Evolutionary conservation across 2,797 vertebrate genomes (phyloP), one percentile per base, ranked within the genome.

Genomic region (Saxicola maurus): DNA sequence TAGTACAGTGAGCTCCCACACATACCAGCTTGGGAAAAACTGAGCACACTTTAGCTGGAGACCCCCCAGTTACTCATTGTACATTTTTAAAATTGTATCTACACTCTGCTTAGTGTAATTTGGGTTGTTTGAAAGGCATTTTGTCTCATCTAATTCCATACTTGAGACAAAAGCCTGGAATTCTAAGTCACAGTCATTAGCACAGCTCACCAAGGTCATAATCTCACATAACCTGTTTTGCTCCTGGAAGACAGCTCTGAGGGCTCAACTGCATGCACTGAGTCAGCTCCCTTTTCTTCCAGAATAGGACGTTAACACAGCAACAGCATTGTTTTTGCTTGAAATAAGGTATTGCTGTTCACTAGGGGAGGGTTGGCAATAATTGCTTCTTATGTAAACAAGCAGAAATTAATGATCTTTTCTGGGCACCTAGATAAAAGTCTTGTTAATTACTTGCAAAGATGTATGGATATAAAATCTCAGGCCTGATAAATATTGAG

Each of bases 191-290:
- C 17, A 33, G 38, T 35, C 71, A 83, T 72, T 59, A 81, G 51
- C 33, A 42, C 33, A 40, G 61, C 66, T 87, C 74, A 51, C 71
- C 45, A 33, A 81, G 91, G 86, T 83, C 57, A 27, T 64, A 65
- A 71, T 94, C 66, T 92, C 82, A 73, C 46, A 61, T 15, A 94
- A 94, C 89, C 77, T 87, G 89, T 89, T 87, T 77, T 83, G 55
- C 56, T 87, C 40, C 76, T 52, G 64, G 49, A 53, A 78, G 61
- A 64, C 31, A 21, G 38, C 40, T 51, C 81, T 25, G 31, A 68
- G 43, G 40, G 56, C 90, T 75, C 14, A 0, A 33, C 17, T 43
- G 72, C 56, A 51, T 13, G 12, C 12, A 13, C 69, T 84, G 90
- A 90, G 48, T 91, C 93, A 90, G 64, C 45, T 72, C 71, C 13